Percentiles rank a stretch among this genome's conserved stretches.
These are phyloP conservation scores for Limnephilus auricula DNA, from an alignment of 2,888 invertebrate genomes.

Conservation along the genomic window DNA sequence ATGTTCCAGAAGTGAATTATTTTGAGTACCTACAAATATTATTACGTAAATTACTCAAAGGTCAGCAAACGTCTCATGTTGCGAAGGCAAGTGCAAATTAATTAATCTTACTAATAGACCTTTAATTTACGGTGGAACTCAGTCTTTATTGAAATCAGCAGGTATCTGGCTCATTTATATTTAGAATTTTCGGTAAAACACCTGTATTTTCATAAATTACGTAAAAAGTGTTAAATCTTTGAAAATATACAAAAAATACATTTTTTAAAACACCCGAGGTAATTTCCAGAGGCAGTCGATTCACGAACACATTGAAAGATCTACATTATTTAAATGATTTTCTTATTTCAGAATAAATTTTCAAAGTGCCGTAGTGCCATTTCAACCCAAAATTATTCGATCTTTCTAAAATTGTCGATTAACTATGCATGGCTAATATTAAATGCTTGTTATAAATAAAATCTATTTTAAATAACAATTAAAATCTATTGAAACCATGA, in stretches of 20 bases:
- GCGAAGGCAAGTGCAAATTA: neutral
- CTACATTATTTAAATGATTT: no score
- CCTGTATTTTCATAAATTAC: neutral
- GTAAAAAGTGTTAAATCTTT: neutral
- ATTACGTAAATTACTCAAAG: neutral
- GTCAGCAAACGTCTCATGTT: neutral
- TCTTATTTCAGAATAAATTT: no score
- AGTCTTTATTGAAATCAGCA: neutral
- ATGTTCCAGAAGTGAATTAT: neutral
- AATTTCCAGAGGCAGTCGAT: neutral
- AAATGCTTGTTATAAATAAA: no score
- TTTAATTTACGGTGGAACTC: neutral
- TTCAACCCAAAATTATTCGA: no score
- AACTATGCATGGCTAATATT: no score
- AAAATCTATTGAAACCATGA: no score
- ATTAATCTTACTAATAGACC: neutral
- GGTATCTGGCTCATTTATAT: no score
- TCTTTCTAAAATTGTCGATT: no score
- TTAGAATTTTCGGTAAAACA: neutral
- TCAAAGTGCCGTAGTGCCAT: no score
- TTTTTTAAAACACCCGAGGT: no score
- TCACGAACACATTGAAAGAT: no score
- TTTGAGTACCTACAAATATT: neutral
- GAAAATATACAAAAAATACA: neutral
- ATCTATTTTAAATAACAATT: no score